Percentiles rank a stretch among this genome's conserved stretches.
These are phyloP conservation scores for Gastracanthus pulcherrimus DNA, from an alignment of 2,888 invertebrate genomes.

Conservation along the genomic window DNA sequence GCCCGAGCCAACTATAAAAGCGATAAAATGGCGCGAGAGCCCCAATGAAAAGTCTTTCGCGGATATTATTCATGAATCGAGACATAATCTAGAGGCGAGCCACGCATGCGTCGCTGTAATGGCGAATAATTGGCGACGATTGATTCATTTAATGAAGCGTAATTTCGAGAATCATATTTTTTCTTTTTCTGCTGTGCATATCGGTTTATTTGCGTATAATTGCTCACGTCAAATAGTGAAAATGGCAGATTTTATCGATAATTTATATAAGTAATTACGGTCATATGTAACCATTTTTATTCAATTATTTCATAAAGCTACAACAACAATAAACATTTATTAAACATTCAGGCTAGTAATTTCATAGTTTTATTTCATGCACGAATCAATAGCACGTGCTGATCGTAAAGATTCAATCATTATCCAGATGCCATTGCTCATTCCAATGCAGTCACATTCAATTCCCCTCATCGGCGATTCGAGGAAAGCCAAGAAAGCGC, in stretches of 20 bases:
- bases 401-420: too few relatives aligned
- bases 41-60: conserved; percentile 34
- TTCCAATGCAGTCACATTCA: too few relatives aligned
- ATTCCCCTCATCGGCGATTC: too few relatives aligned
- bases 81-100: conserved; percentile 27
- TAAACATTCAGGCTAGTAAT: too few relatives aligned
- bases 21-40: conserved; percentile 31
- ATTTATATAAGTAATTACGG: not conserved
- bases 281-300: too few relatives aligned
- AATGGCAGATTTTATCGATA: too few relatives aligned
- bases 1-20: conserved; percentile 3
- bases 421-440: too few relatives aligned
- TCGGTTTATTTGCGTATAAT: not conserved
- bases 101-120: conserved; percentile 23
- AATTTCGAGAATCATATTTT: conserved; percentile 3
- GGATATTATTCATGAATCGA: conserved; percentile 48
- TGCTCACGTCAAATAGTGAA: not conserved
- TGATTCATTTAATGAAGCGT: conserved; percentile 42
- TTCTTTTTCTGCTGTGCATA: not conserved
- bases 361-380: too few relatives aligned
- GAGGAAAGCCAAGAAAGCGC: too few relatives aligned
- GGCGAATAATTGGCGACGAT: conserved; percentile 43
- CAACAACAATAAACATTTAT: too few relatives aligned
- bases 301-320: too few relatives aligned
- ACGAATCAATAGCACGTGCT: too few relatives aligned